These are phyloP conservation scores for Zaprionus vittiger DNA, from an alignment of 1,140 invertebrate species.

Conservation along the genomic window DNA sequence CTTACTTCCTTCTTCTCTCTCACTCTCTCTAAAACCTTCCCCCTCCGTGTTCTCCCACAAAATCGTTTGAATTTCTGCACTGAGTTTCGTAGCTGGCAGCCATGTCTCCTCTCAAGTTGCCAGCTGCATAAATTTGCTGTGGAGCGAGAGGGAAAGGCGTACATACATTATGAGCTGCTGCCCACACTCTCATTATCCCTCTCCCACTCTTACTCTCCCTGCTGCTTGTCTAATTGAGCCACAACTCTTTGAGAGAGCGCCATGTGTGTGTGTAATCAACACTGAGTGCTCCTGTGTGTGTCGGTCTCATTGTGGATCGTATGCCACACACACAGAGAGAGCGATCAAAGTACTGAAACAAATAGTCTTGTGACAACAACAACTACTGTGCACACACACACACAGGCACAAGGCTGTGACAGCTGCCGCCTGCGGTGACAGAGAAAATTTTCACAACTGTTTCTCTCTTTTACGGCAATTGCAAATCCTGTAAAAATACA, in stretches of 20 bases:
- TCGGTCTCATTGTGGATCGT: not conserved
- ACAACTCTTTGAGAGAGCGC: slow-evolving; percentile 7
- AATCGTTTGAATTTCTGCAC: slow-evolving; percentile 37
- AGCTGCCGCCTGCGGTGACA: not conserved
- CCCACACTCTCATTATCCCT: slow-evolving; percentile 12
- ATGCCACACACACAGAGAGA: not conserved
- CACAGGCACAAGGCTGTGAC: not conserved
- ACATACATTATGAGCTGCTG: slow-evolving; percentile 1
- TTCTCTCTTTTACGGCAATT: not conserved
- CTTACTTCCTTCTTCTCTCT: not conserved
- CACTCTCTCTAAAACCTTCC: too few species aligned
- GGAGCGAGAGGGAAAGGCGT: not conserved
- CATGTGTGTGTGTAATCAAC: not conserved
- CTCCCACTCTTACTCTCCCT: slow-evolving; percentile 10
- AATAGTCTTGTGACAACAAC: not conserved
- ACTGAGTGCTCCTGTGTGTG: not conserved
- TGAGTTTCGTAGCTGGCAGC: slow-evolving; percentile 12
- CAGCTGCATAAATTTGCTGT: slow-evolving; percentile 33
- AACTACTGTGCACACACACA: not conserved
- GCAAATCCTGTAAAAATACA: not conserved
- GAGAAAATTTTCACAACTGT: not conserved
- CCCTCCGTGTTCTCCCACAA: not conserved
- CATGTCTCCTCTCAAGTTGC: slow-evolving; percentile 14
- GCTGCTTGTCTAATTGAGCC: slow-evolving; percentile 45
- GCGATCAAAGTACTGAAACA: slow-evolving; percentile 5